A percentile compares a stretch with the other conserved stretches of the same genome.
Evolutionary conservation across 1,140 invertebrate genomes (phyloP).

Genomic region (Maniola jurtina): DNA sequence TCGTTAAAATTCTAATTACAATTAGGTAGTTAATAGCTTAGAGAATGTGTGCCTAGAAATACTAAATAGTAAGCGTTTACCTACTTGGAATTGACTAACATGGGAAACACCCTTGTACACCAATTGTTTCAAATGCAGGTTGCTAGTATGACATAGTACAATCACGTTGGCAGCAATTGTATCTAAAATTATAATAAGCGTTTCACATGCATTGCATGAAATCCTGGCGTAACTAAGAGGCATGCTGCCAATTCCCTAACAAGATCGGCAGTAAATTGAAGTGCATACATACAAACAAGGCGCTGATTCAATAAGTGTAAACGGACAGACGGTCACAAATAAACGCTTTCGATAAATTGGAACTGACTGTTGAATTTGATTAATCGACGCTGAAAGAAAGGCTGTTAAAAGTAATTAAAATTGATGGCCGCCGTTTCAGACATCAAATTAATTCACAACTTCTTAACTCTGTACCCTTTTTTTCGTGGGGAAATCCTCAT

Average conservation of each 20-base stretch:
- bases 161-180: not conserved
- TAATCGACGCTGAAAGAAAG: slow-evolving; percentile 18
- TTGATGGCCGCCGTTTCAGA: not conserved
- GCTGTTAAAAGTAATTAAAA: slow-evolving; percentile 18
- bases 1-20: too few relatives aligned
- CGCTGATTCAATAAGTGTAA: slow-evolving; percentile 37
- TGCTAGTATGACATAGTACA: too few relatives aligned
- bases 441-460: not conserved
- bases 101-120: too few relatives aligned
- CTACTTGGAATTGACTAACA: too few relatives aligned
- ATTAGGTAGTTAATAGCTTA: too few relatives aligned
- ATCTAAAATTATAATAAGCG: not conserved
- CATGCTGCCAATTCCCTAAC: slow-evolving; percentile 40
- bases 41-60: too few relatives aligned
- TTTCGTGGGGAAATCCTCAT: too few relatives aligned
- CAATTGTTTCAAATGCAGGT: too few relatives aligned
- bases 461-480: too few relatives aligned
- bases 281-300: slow-evolving; percentile 39
- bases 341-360: slow-evolving; percentile 15
- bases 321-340: slow-evolving; percentile 23
- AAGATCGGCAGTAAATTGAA: slow-evolving; percentile 47
- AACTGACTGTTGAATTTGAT: slow-evolving; percentile 21
- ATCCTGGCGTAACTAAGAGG: slow-evolving; percentile 23
- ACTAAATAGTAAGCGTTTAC: too few relatives aligned
- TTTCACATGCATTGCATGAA: slow-evolving; percentile 10